These are phyloP conservation scores for Polietes domitor DNA, from an alignment of 2,888 invertebrate species.

Conservation along the genomic window DNA sequence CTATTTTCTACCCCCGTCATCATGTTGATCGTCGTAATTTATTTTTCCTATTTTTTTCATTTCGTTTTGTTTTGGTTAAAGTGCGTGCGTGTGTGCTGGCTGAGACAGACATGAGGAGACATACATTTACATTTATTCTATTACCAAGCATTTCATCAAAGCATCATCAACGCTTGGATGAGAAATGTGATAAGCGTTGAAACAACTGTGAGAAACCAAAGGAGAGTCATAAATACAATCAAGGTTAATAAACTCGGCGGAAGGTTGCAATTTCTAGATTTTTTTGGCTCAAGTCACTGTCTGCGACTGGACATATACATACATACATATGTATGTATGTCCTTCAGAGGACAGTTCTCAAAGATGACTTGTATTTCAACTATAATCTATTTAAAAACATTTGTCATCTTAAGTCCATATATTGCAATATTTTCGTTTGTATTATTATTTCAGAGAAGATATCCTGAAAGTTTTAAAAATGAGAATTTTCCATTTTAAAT, in stretches of 20 bases:
- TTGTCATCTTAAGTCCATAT: no score
- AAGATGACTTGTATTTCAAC: no score
- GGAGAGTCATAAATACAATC: background rate
- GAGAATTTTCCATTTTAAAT: no score
- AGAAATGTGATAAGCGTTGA: background rate
- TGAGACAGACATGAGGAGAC: background rate
- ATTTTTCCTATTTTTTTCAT: no score
- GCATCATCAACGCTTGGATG: background rate
- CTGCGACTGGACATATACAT: no score
- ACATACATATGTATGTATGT: no score
- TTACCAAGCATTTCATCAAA: slow-evolving; percentile 3
- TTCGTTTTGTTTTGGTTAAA: background rate
- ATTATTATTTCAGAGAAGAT: no score
- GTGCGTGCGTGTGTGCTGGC: background rate
- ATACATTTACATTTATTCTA: slow-evolving; percentile 23
- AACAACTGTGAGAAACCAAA: background rate
- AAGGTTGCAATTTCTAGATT: background rate
- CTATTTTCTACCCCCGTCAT: background rate
- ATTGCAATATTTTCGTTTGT: no score
- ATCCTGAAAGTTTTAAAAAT: no score
- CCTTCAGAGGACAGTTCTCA: no score
- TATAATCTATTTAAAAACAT: no score
- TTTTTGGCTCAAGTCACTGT: no score
- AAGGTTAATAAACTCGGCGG: background rate
- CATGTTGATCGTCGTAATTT: background rate